Evolutionary conservation across 2,888 invertebrate genomes (phyloP).

Genomic region (Protodeltote pygarga): DNA sequence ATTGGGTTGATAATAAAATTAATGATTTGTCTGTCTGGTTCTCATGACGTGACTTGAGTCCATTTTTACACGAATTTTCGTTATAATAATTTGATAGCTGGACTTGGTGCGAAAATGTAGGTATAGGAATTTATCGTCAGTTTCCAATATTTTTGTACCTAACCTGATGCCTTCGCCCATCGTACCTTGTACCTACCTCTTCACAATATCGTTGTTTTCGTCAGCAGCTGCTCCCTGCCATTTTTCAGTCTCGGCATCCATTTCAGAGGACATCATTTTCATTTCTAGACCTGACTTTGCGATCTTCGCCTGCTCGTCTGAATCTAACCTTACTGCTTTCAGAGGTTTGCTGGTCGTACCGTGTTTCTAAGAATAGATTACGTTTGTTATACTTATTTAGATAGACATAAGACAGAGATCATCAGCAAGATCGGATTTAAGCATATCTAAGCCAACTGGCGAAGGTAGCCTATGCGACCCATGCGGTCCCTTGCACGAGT

Average conservation of each 20-base stretch:
- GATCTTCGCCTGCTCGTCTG: conserved; percentile 98
- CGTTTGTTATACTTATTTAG: not conserved
- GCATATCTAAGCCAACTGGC: too few relatives aligned
- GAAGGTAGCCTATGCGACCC: too few relatives aligned
- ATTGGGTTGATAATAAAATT: too few relatives aligned
- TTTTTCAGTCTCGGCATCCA: conserved; percentile 98
- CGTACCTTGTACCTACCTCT: conserved; percentile 75
- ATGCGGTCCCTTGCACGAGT: too few relatives aligned
- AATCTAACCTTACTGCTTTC: conserved; percentile 95
- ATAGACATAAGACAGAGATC: not conserved
- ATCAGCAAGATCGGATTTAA: not conserved
- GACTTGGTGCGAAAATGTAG: too few relatives aligned
- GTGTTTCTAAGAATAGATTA: conserved; percentile 92
- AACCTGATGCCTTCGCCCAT: not conserved
- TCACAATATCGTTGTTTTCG: conserved; percentile 92
- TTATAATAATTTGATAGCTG: too few relatives aligned
- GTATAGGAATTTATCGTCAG: too few relatives aligned
- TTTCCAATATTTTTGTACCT: too few relatives aligned
- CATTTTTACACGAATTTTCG: too few relatives aligned
- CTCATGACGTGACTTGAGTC: too few relatives aligned
- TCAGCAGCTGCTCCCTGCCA: conserved; percentile 94
- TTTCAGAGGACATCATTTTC: conserved; percentile 97
- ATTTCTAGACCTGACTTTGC: conserved; percentile 98
- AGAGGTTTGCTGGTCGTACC: conserved; percentile 97
- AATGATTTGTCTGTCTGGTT: too few relatives aligned